Evolutionary conservation across 1,140 invertebrate genomes (phyloP).

Genomic region (Saxidomus purpurata): DNA sequence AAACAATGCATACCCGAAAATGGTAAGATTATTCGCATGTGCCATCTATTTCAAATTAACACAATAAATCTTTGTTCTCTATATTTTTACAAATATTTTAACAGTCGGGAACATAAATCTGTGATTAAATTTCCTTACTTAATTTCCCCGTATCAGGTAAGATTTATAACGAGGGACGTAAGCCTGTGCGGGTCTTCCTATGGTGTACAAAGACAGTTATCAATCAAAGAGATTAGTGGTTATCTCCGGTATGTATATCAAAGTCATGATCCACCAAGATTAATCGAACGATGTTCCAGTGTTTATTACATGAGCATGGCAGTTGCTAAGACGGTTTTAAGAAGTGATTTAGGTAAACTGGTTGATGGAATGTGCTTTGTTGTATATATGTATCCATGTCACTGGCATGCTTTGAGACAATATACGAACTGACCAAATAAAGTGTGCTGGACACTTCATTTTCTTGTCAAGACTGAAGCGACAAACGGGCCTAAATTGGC

Average conservation of each 20-base stretch:
- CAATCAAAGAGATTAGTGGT: slow-evolving; percentile 31
- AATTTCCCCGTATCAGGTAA: slow-evolving; percentile 9
- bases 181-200: slow-evolving; percentile 30
- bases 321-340: slow-evolving; percentile 43
- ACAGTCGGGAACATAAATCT: neutral
- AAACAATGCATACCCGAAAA: slow-evolving; percentile 5
- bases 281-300: slow-evolving; percentile 36
- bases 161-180: slow-evolving; percentile 46
- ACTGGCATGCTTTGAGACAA: neutral
- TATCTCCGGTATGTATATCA: slow-evolving; percentile 47
- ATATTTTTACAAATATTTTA: slow-evolving; percentile 37
- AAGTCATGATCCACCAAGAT: slow-evolving; percentile 29
- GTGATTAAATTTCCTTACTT: slow-evolving; percentile 34
- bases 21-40: neutral
- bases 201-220: slow-evolving; percentile 42
- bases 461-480: too few species aligned
- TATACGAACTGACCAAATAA: too few species aligned
- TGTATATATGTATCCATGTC: neutral
- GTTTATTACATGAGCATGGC: slow-evolving; percentile 53
- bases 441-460: too few species aligned
- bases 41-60: slow-evolving; percentile 21
- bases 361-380: neutral
- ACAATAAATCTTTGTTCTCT: slow-evolving; percentile 42
- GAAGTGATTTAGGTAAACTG: slow-evolving; percentile 5
- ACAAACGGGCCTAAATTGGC: too few species aligned